Evolutionary conservation across 2,888 invertebrate species (phyloP), one percentile per base, ranked within the genome.

Genomic region (Cerastis leucographa): DNA sequence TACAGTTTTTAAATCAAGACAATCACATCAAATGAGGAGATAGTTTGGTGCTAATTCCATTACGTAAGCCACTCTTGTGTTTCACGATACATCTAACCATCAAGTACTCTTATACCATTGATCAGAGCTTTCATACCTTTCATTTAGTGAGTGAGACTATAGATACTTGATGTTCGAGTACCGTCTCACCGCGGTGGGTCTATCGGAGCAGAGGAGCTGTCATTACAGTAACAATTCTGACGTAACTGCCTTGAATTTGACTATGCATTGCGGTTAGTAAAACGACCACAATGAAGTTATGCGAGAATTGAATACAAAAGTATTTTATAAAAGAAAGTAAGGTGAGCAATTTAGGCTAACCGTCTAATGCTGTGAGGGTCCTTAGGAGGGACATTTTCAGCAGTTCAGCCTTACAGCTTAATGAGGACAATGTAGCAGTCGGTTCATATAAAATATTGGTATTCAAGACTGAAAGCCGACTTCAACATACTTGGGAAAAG

Each of bases 151-250:
- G 2, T 75, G 62, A 84, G 62, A 76, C 64, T 78, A 65, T 67
- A 29, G 22, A 12, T 29, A 69, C 84, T 80, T 69, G 49, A 84
- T 44, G 35, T 22, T 84, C 56, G 9, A 71, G 74, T 68, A 19
- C 35, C 79, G 35, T 46, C 40, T 64, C 82, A 29, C 75, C 68
- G 85, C 85, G 82, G 82, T 82, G 46, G 81, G 81, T 82, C 85
- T 46, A n/a, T 65, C 51, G 17, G 29, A 83, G 65, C 78, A 25
- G 83, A 61, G 17, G 17, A 78, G 78, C 78, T 46, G 78, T 85
- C 66, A 80, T 70, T 80, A 71, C 35, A 19, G 73, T 59, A 76
- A 78, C 78, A 35, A 83, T 83, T 66, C 64, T 49, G 40, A 64
- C 70, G 42, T 25, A 66, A 67, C 29, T 54, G 59, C 79, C 67